These are phyloP conservation scores for Hemiprocne comata DNA, from an alignment of 2,113 vertebrate species.

Conservation along the genomic window DNA sequence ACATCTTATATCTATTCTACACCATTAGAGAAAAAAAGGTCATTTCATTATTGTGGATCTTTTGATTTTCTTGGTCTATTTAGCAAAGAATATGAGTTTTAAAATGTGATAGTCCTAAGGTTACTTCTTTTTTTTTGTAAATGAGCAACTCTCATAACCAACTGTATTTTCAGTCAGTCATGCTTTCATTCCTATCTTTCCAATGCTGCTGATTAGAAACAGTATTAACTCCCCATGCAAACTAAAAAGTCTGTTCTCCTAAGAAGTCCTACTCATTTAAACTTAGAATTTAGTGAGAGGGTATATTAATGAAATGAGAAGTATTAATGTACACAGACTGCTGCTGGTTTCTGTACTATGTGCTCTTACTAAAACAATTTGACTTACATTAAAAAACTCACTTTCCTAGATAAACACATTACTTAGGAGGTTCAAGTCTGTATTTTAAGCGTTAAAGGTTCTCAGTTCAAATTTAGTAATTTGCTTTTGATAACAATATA, in stretches of 20 bases:
- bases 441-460: neutral
- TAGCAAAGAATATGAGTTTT: neutral
- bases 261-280: neutral
- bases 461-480: neutral
- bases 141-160: neutral
- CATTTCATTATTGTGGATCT: neutral
- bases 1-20: neutral
- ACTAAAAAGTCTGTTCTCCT: neutral
- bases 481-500: neutral
- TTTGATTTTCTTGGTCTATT: neutral
- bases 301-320: neutral
- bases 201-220: neutral
- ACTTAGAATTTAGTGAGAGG: neutral
- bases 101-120: neutral
- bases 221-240: neutral
- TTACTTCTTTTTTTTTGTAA: neutral
- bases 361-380: neutral
- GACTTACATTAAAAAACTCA: neutral
- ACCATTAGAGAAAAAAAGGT: neutral
- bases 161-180: neutral
- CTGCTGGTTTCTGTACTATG: neutral
- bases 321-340: neutral
- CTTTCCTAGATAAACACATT: neutral
- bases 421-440: neutral
- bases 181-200: neutral